Percentiles rank a stretch among this genome's conserved stretches.
Evolutionary conservation across 2,113 vertebrate genomes (phyloP).

Genomic region (Suricata suricatta): DNA sequence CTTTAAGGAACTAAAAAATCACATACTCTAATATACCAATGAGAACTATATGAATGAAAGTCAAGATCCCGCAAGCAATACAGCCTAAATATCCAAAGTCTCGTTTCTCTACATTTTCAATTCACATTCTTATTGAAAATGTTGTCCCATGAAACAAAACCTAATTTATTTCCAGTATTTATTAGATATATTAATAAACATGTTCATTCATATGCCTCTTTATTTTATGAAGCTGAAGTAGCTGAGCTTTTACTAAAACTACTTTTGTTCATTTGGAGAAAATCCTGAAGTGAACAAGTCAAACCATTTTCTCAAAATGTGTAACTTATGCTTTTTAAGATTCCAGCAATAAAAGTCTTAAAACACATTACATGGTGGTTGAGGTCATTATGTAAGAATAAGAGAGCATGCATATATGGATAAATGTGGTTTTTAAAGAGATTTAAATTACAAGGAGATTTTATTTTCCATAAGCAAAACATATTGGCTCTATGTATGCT

Average conservation of each 20-base stretch:
- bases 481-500: neutral
- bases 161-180: neutral
- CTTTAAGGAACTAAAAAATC: neutral
- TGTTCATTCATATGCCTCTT: neutral
- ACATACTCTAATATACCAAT: neutral
- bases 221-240: neutral
- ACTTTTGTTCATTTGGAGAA: neutral
- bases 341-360: neutral
- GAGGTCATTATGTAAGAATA: neutral
- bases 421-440: neutral
- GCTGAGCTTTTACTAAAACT: constrained; percentile 2
- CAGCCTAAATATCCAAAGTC: neutral
- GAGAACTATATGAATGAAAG: neutral
- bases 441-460: neutral
- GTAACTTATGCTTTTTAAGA: neutral
- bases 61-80: neutral
- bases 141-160: neutral
- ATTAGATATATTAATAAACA: neutral
- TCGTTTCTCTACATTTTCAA: neutral
- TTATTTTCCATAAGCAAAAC: neutral
- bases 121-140: neutral
- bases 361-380: neutral
- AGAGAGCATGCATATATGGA: neutral
- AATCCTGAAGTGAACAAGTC: neutral
- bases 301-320: neutral